Base-by-base conservation (phyloP, 2,797 vertebrate genomes). In the Cyprinella venusta region DNA sequence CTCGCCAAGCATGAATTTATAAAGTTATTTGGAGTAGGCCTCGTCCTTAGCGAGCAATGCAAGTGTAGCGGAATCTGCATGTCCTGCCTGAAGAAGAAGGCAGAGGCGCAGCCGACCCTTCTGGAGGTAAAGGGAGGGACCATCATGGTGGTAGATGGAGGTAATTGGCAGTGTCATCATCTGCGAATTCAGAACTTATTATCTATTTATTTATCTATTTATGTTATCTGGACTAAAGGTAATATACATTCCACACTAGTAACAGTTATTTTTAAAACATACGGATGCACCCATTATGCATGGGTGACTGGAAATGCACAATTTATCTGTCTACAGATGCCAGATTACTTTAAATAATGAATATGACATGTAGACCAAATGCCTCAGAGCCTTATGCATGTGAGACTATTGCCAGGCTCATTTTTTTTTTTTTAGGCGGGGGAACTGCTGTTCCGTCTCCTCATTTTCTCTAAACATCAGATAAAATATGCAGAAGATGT, bases 331-430 rank as follows among this genome's bases (percentile, higher is more conserved):
- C n/a, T 30, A 26, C 24, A 8, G 30, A 48, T 48, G 42, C 4
- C 24, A 30, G 15, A 71, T 71, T 24, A 30, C 4, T 48, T 71
- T 71, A 30, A 71, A 71, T 71, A 71, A 71, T 71, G 42, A 71
- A 70, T 48, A 70, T 48, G 40, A 26, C 24, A 26, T 18, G n/a
- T 9, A 18, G 68, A 18, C 8, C 26, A 48, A 48, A 48, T 70
- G 4, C n/a, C 68, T n/a, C 13, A 70, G n/a, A 26, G 68, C n/a
- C 7, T 48, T 45, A 24, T 26, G 13, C n/a, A 48, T 69, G 12
- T 24, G 12, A 24, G 67, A 67, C 30, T 65, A n/a, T n/a, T n/a
- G 4, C 56, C 56, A 67, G 18, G 33, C 33, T 33, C 26, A 2
- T 2, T 24, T 30, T 16, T n/a, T 30, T 16, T n/a, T 56, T 56